A percentile compares a stretch with the other conserved stretches of the same genome.
phyloP scores from a whole-genome alignment of 2,797 vertebrate species.

The Arctocebus calabarensis region DNA sequence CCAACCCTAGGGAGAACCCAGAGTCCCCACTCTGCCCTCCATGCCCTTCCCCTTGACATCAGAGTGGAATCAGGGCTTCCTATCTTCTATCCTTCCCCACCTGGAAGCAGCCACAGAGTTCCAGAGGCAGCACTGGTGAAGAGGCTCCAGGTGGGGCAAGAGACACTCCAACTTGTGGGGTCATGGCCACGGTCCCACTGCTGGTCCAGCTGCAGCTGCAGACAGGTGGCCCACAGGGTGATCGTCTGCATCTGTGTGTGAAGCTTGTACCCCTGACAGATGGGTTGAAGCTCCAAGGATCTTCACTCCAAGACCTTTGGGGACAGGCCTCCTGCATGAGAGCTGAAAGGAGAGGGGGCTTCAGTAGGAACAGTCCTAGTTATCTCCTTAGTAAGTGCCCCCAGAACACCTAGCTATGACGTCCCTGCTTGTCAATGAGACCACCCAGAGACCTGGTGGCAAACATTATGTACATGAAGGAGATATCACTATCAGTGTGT shows the following conservation, averaged over 20 bases:
- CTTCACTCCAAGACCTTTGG: not conserved
- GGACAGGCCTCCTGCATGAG: not conserved
- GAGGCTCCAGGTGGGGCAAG: not conserved
- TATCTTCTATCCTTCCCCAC: not conserved
- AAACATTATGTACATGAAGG: not conserved
- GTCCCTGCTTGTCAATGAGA: not conserved
- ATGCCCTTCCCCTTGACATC: fast-evolving
- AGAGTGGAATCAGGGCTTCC: too few relatives aligned
- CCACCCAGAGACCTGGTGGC: too few relatives aligned
- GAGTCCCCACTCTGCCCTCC: too few relatives aligned
- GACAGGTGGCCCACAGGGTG: fast-evolving
- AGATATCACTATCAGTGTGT: too few relatives aligned
- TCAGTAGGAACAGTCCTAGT: not conserved
- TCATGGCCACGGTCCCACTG: fast-evolving
- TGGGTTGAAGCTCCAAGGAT: fast-evolving
- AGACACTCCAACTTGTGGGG: fast-evolving
- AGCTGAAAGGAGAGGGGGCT: not conserved
- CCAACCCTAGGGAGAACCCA: too few relatives aligned
- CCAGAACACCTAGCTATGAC: not conserved
- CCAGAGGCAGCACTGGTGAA: not conserved
- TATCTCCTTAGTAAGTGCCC: too few relatives aligned
- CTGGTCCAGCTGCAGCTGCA: too few relatives aligned
- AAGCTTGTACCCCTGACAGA: not conserved
- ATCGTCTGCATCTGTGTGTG: too few relatives aligned
- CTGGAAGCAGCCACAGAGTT: not conserved